Conservation (phyloP, 2,113 vertebrate species). For the Cynocephalus volans region DNA sequence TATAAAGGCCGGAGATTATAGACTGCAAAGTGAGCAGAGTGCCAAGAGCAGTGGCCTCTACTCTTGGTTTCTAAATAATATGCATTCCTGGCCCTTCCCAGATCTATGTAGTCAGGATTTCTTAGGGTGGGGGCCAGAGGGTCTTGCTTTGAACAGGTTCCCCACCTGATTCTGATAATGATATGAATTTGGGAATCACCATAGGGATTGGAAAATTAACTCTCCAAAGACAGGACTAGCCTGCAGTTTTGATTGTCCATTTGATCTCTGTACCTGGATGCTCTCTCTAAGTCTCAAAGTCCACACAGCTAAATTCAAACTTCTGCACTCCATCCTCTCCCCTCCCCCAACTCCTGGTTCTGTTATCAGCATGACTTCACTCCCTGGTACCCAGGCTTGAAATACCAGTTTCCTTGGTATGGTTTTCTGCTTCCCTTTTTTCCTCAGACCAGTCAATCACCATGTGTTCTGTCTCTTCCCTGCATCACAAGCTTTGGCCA, state of each 20-base stretch:
- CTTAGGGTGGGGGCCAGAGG: not conserved
- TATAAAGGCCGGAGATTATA: slow-evolving; percentile 22
- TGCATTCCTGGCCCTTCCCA: not conserved
- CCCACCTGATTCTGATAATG: not conserved
- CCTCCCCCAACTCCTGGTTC: not conserved
- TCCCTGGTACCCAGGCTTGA: not conserved
- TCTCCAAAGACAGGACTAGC: not conserved
- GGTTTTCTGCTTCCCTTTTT: not conserved
- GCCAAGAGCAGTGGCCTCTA: not conserved
- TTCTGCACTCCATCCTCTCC: not conserved
- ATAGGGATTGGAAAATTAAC: not conserved
- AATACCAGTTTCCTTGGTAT: not conserved
- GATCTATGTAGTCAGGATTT: not conserved
- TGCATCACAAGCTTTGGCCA: not conserved
- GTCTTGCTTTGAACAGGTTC: slow-evolving; percentile 13
- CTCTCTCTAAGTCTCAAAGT: not conserved
- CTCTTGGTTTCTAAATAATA: not conserved
- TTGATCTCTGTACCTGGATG: slow-evolving; percentile 4
- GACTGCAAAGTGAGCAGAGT: slow-evolving; percentile 7
- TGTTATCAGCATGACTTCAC: not conserved
- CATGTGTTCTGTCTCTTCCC: not conserved
- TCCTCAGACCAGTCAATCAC: not conserved
- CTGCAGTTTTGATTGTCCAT: not conserved
- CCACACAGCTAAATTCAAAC: not conserved
- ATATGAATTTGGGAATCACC: not conserved